A percentile compares a stretch with the other conserved stretches of the same genome.
Evolutionary conservation across 2,797 vertebrate species (phyloP).

Genomic region (Scarus forsteni): DNA sequence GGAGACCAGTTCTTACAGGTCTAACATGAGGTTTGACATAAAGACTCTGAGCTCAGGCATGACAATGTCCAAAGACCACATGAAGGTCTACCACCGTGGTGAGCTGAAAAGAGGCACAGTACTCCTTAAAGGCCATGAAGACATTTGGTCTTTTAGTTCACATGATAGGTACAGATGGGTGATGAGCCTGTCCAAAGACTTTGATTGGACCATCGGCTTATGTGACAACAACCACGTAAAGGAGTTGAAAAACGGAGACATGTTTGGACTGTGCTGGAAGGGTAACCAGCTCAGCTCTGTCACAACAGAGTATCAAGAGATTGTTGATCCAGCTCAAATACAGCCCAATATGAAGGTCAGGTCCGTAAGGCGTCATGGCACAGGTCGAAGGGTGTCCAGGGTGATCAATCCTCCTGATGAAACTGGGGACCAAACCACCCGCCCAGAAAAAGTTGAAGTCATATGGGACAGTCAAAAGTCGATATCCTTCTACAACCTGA

Average conservation of each 20-base stretch:
- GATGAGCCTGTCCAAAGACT: constrained; percentile 31
- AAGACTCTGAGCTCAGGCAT: neutral
- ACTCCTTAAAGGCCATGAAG: neutral
- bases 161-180: constrained; percentile 43
- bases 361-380: too few species aligned
- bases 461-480: constrained; percentile 1
- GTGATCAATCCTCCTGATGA: neutral
- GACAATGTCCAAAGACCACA: constrained; percentile 63
- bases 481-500: constrained; percentile 59
- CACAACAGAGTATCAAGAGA: neutral
- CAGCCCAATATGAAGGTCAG: too few species aligned
- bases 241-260: neutral
- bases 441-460: constrained; percentile 47
- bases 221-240: constrained; percentile 28
- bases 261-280: constrained; percentile 48
- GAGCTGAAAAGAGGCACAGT: neutral
- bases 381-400: neutral
- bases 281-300: constrained; percentile 36
- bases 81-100: constrained; percentile 39
- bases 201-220: constrained; percentile 67
- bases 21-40: constrained; percentile 55
- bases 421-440: neutral
- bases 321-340: neutral
- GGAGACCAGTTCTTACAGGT: neutral
- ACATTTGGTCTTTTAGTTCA: neutral